A percentile compares a stretch with the other conserved stretches of the same genome.
Conservation (phyloP, 2,888 invertebrate genomes). For the Eupithecia tripunctaria region DNA sequence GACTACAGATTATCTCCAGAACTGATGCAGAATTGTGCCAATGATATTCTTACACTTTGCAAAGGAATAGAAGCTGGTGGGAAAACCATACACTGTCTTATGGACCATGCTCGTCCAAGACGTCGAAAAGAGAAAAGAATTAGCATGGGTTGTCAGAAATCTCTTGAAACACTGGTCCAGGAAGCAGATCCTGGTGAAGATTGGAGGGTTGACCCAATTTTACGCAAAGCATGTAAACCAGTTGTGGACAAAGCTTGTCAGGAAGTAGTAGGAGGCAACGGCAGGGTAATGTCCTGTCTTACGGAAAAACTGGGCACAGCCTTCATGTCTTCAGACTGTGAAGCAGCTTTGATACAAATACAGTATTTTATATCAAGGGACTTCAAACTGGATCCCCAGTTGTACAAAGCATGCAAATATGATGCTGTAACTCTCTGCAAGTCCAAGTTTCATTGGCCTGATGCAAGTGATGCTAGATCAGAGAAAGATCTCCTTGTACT, state of each 20-base stretch:
- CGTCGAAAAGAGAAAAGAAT: constrained; percentile 87
- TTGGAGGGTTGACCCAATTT: constrained; percentile 96
- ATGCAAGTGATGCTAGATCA: constrained; percentile 87
- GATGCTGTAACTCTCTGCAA: constrained; percentile 94
- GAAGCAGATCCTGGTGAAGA: constrained; percentile 97
- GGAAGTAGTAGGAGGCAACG: constrained; percentile 89
- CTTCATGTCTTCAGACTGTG: constrained; percentile 94
- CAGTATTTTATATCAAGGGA: constrained; percentile 98
- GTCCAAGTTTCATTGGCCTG: constrained; percentile 91
- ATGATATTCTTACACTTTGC: constrained; percentile 92
- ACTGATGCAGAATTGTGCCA: constrained; percentile 93
- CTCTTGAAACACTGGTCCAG: constrained; percentile 91
- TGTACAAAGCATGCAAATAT: constrained; percentile 94
- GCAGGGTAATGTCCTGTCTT: constrained; percentile 95
- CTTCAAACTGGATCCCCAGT: constrained; percentile 94
- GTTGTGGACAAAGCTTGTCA: constrained; percentile 92
- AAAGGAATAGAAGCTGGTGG: constrained; percentile 91
- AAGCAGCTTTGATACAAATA: constrained; percentile 95
- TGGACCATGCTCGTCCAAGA: constrained; percentile 92
- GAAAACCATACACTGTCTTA: constrained; percentile 97
- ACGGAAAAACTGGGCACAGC: constrained; percentile 95
- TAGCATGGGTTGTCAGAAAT: constrained; percentile 88
- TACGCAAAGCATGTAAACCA: constrained; percentile 93
- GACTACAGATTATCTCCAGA: constrained; percentile 97
- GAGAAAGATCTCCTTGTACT: constrained; percentile 93